Base-by-base conservation (phyloP, 2,888 invertebrate genomes). In the Notocelia uddmanniana region DNA sequence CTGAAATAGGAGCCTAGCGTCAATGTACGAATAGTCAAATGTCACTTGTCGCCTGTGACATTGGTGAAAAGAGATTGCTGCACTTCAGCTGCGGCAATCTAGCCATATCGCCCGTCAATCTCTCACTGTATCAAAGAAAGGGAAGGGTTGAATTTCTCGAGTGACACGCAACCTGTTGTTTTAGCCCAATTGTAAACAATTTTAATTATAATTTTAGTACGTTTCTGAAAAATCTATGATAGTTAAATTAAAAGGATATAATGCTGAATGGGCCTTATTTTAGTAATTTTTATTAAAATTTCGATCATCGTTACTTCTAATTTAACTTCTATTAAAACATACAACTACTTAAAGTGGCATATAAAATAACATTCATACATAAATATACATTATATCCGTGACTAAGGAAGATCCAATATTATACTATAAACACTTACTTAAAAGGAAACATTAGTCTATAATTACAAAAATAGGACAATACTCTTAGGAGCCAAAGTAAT, bases 381-480 rank as follows among this genome's bases (percentile, higher is more conserved):
- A 15, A n/a, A 54, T 41, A 67, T 23, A 41, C n/a, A 37, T 10
- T 45, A 48, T 34, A 59, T 59, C 50, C 31, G 21, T 50, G 34
- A 69, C 23, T 58, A 63, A 64, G 37, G 19, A 70, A 63, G 26
- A 55, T 55, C 18, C 54, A 31, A 50, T 21, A 45, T 18, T 45
- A 21, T 31, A n/a, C n/a, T n/a, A 52, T 52, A 21, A 63, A 45
- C 19, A 63, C n/a, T 45, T 62, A 18, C n/a, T n/a, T n/a, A n/a
- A 60, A 63, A 34, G 19, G 13, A 50, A 63, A 37, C 18, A 57
- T 31, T 55, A 55, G 15, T 41, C 48, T 69, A 69, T 64, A 37
- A 64, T 69, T 69, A 64, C 57, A 64, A 69, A 69, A 69, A 70
- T 70, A 70, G 48, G 64, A 63, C 57, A 63, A 57, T 26, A 41